These are phyloP conservation scores for Chionomys nivalis DNA, from an alignment of 2,113 vertebrate genomes.

Conservation along the genomic window DNA sequence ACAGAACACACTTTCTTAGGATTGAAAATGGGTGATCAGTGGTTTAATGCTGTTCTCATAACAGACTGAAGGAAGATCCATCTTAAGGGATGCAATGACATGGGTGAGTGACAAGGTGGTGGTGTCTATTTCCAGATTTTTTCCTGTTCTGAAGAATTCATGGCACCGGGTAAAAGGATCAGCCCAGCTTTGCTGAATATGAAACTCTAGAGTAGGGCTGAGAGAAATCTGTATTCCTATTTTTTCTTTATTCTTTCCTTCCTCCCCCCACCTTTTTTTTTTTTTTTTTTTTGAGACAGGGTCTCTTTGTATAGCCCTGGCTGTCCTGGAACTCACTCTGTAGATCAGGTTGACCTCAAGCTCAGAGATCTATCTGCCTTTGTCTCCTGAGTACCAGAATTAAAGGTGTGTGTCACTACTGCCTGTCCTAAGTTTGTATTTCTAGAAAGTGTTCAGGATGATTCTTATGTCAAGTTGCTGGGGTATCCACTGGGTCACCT, in stretches of 20 bases:
- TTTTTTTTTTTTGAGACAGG: neutral
- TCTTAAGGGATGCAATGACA: neutral
- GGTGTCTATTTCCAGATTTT: constrained; percentile 13
- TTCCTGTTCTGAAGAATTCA: constrained; percentile 20
- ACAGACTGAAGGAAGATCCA: constrained; percentile 17
- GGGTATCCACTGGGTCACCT: neutral
- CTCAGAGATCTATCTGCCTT: neutral
- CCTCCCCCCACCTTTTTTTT: too few species aligned
- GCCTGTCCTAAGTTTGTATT: neutral
- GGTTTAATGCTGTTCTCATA: constrained; percentile 7
- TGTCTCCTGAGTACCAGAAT: neutral
- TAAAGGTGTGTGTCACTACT: neutral
- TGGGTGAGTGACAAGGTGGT: neutral
- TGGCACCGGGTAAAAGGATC: neutral
- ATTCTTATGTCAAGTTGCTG: neutral
- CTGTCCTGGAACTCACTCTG: neutral
- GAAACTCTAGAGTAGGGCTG: neutral
- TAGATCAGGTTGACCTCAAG: neutral
- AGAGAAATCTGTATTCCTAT: neutral
- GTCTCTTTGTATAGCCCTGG: neutral
- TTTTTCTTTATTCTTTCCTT: neutral
- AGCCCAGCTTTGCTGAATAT: neutral
- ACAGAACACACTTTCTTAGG: neutral
- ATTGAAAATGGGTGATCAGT: constrained; percentile 22
- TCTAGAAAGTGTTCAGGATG: neutral